Evolutionary conservation across 2,888 invertebrate species (phyloP).

Genomic region (Trissolcus brochymenae): DNA sequence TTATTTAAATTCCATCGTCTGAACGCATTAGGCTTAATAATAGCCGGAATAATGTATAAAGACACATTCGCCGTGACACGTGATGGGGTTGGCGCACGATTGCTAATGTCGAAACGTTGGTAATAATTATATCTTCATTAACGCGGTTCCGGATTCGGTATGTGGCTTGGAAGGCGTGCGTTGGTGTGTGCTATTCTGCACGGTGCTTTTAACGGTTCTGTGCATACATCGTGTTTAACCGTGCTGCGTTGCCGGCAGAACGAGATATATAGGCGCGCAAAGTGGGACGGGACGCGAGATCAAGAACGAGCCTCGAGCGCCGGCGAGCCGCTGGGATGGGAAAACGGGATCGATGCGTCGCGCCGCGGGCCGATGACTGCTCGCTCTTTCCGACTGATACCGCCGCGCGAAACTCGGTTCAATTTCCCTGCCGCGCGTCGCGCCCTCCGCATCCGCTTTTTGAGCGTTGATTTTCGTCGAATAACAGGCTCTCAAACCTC

Average conservation of each 20-base stretch:
- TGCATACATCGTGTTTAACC: constrained; percentile 70
- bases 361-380: constrained; percentile 71
- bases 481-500: constrained; percentile 21
- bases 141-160: constrained; percentile 69
- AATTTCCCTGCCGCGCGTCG: constrained; percentile 2
- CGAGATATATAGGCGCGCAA: constrained; percentile 61
- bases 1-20: constrained; percentile 1
- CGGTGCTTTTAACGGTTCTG: constrained; percentile 41
- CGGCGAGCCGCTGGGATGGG: constrained; percentile 29
- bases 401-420: constrained; percentile 46
- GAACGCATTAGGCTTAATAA: constrained; percentile 40
- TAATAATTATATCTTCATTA: constrained; percentile 77
- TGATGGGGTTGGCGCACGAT: constrained; percentile 16
- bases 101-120: constrained; percentile 66
- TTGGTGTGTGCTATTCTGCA: constrained; percentile 41
- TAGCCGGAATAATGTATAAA: constrained; percentile 66
- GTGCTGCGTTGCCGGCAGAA: constrained; percentile 62
- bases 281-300: constrained; percentile 54
- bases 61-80: constrained; percentile 38
- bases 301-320: constrained; percentile 57
- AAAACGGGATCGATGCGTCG: constrained; percentile 73
- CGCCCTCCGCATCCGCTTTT: constrained; percentile 21
- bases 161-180: constrained; percentile 34
- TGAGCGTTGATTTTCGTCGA: constrained; percentile 33
- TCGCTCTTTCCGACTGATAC: constrained; percentile 69